Conservation (phyloP, 2,797 vertebrate genomes). For the Eulemur coronatus region DNA sequence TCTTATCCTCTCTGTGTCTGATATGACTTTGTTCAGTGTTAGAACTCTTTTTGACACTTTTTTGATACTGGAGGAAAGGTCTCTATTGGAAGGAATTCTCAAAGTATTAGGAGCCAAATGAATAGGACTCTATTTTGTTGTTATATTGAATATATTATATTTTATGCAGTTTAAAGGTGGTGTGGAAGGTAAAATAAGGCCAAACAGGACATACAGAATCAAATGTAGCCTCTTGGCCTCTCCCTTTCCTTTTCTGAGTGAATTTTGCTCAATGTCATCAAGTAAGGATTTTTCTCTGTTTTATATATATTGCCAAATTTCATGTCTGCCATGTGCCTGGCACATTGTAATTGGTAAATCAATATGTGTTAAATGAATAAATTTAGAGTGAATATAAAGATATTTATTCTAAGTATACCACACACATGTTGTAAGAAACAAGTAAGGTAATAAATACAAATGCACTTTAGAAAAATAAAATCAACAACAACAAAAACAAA, state of each 20-base stretch:
- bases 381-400: background rate
- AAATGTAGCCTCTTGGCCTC: background rate
- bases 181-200: background rate
- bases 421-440: background rate
- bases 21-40: background rate
- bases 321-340: background rate
- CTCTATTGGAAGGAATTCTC: background rate
- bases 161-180: background rate
- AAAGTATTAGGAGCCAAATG: background rate
- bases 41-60: background rate
- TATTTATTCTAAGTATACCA: background rate
- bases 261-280: constrained; percentile 23
- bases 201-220: background rate
- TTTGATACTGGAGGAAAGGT: background rate
- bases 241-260: background rate
- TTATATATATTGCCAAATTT: background rate
- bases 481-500: background rate
- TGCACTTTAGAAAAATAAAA: constrained; percentile 41
- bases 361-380: constrained; percentile 5
- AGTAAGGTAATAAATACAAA: background rate
- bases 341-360: background rate
- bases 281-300: background rate
- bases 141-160: background rate
- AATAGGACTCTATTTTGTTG: background rate
- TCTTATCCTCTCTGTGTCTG: background rate